Base-by-base conservation (phyloP, 2,888 invertebrate species). In the Trachelus stipa region DNA sequence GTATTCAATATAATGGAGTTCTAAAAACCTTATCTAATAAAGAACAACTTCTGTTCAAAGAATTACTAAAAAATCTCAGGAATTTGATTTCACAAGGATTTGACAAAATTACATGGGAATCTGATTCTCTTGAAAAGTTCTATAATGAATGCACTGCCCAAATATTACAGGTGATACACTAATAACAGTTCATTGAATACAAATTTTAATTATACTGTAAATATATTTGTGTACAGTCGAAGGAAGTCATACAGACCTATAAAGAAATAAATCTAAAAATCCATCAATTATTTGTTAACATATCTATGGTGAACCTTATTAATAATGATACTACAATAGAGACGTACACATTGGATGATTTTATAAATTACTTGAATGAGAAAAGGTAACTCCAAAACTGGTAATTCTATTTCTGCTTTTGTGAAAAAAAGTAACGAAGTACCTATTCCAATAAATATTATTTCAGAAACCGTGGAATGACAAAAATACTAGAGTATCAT, bases 261-360 rank as follows among this genome's bases (percentile, higher is more conserved):
- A 97, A 97, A 92, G 94, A 93, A 34, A 95, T 96, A 79, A 96
- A 97, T 90, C 86, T 94, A 23, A 95, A 94, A 86, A 93, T 96
- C 80, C 93, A 94, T 0, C 92, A 93, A 87, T 93, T 94, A 81
- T 95, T 95, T 91, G 95, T 96, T 89, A 93, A 93, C 87, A 94
- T 96, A 79, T 95, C 95, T 15, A 69, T 6, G 12, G 76, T 78
- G 33, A 78, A 37, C 69, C 77, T 81, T 12, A 30, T 80, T 23
- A 76, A 74, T 40, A 76, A 74, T 68, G 15, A 35, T 33, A 68
- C 79, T 31, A 12, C 23, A 68, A 34, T 37, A 4, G 74, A 74
- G 9, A 56, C 35, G 3, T 79, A 78, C 37, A 79, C 73, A 33
- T 35, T 79, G 30, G 78, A 79, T 40, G 34, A 78, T 15, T 75